Evolutionary conservation across 2,797 vertebrate genomes (phyloP).

Genomic region (Thalassophryne amazonica): DNA sequence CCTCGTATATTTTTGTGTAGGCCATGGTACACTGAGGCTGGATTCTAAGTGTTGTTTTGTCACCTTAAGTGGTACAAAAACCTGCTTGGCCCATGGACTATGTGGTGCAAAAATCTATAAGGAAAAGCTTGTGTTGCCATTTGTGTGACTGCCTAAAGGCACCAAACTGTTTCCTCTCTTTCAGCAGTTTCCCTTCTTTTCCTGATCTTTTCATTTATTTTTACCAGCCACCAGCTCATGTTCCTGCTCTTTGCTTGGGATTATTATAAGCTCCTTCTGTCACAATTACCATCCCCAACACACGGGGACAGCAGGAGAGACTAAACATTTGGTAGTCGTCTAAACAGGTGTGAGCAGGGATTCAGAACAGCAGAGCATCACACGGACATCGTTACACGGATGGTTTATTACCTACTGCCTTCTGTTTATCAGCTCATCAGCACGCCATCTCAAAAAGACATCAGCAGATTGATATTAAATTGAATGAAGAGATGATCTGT

Average conservation of each 20-base stretch:
- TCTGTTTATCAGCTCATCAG: too few relatives aligned
- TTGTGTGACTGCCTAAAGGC: conserved; percentile 3
- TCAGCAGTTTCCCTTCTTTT: conserved; percentile 5
- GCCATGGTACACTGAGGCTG: too few relatives aligned
- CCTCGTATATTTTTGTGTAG: too few relatives aligned
- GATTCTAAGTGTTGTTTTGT: too few relatives aligned
- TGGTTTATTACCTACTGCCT: too few relatives aligned
- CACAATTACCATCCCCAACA: conserved; percentile 22
- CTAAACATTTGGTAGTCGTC: conserved; percentile 5
- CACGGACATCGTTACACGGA: background rate
- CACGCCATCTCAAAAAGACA: too few relatives aligned
- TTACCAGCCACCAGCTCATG: conserved; percentile 21
- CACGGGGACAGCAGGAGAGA: background rate
- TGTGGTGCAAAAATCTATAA: too few relatives aligned
- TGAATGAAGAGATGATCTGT: too few relatives aligned
- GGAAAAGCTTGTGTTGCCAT: conserved; percentile 9
- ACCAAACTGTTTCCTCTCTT: conserved; percentile 17
- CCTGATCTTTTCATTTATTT: conserved; percentile 26
- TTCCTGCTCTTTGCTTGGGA: conserved; percentile 8
- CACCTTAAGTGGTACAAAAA: too few relatives aligned
- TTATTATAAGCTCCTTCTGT: conserved; percentile 35
- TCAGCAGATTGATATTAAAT: too few relatives aligned
- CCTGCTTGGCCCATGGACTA: too few relatives aligned
- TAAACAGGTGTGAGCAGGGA: conserved; percentile 11
- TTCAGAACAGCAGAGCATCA: conserved; percentile 19